These are phyloP conservation scores for Xanthorhoe designata DNA, from an alignment of 2,888 invertebrate genomes.

Conservation along the genomic window DNA sequence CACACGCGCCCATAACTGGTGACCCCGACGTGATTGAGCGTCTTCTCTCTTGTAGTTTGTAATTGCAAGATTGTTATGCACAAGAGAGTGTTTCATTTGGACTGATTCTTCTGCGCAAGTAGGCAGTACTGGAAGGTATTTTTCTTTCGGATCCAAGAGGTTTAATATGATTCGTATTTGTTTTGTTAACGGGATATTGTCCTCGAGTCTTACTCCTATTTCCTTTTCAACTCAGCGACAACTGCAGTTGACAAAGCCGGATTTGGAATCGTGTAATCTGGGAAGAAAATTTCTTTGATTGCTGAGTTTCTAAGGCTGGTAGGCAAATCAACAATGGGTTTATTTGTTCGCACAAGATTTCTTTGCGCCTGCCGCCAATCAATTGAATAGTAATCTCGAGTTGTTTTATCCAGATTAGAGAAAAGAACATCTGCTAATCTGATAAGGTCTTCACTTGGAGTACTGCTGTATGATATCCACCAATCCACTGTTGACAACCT, in stretches of 20 bases:
- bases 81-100: background rate
- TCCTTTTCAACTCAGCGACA: background rate
- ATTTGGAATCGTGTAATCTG: background rate
- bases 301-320: background rate
- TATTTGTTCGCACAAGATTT: background rate
- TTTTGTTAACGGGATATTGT: background rate
- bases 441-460: background rate
- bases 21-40: too few species aligned
- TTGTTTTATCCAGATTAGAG: background rate
- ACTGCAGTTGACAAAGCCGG: background rate
- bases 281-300: background rate
- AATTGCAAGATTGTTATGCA: background rate
- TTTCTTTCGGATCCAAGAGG: background rate
- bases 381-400: background rate
- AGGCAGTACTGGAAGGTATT: background rate
- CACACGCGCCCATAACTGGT: too few species aligned
- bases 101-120: background rate
- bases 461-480: background rate
- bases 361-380: background rate
- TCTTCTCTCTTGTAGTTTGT: background rate
- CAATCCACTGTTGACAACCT: background rate
- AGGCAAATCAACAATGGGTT: background rate
- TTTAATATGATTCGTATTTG: background rate
- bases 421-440: background rate
- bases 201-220: background rate